Conservation (phyloP, 1,140 invertebrate genomes). For the Ceratina calcarata region DNA sequence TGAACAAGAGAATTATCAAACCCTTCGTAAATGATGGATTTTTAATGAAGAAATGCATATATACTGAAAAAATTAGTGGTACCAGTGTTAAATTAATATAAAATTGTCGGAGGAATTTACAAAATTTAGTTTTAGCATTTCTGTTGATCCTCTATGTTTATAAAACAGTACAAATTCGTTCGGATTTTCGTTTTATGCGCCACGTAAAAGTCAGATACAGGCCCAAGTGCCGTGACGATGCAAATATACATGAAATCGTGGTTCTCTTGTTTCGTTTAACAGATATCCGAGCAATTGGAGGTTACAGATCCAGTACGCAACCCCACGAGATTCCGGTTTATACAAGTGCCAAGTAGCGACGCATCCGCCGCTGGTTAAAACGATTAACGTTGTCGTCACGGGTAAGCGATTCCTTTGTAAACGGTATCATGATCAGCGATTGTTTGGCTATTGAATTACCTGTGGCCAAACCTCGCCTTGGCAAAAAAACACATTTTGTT, state of each 20-base stretch:
- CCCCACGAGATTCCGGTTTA: slow-evolving; percentile 86
- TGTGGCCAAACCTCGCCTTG: no score
- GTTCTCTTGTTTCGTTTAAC: slow-evolving; percentile 24
- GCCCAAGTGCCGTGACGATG: not conserved
- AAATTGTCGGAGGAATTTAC: no score
- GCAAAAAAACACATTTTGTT: no score
- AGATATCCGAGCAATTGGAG: slow-evolving; percentile 91
- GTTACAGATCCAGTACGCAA: slow-evolving; percentile 88
- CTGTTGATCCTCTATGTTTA: no score
- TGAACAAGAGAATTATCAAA: no score
- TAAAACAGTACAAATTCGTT: slow-evolving; percentile 6
- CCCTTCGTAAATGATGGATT: no score
- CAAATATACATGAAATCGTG: slow-evolving; percentile 2
- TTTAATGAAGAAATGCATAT: no score
- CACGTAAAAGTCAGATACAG: slow-evolving; percentile 17
- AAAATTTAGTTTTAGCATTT: no score
- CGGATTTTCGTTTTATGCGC: slow-evolving; percentile 8
- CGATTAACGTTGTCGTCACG: slow-evolving; percentile 73
- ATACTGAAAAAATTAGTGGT: no score
- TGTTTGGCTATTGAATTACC: no score
- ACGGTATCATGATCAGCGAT: not conserved
- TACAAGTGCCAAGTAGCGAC: slow-evolving; percentile 94
- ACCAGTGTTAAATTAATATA: no score
- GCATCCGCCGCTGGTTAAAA: slow-evolving; percentile 84
- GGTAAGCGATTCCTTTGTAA: slow-evolving; percentile 59